A percentile compares a stretch with the other conserved stretches of the same genome.
Conservation (phyloP, 2,113 vertebrate genomes). For the Scatophagus argus region DNA sequence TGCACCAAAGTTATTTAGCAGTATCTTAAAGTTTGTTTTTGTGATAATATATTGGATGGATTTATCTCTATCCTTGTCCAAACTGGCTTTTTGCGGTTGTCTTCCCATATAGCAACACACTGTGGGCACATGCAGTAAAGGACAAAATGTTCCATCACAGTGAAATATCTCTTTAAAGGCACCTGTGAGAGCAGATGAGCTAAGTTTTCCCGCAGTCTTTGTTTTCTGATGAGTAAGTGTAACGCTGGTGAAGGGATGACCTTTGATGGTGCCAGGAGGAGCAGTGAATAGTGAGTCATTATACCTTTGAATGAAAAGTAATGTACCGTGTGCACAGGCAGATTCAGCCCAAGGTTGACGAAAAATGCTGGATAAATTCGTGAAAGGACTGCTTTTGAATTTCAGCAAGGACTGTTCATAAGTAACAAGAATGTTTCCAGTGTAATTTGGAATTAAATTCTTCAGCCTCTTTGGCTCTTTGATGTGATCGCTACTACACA, state of each 20-base stretch:
- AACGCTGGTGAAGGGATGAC: constrained; percentile 52
- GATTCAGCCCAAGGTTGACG: constrained; percentile 59
- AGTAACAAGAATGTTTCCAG: constrained; percentile 31
- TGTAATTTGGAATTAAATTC: constrained; percentile 49
- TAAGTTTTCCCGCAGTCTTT: constrained; percentile 61
- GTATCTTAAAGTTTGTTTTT: neutral
- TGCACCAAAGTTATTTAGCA: neutral
- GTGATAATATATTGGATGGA: neutral
- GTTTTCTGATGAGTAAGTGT: constrained; percentile 61
- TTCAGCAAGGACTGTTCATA: constrained; percentile 28
- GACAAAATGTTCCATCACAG: constrained; percentile 21
- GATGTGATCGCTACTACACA: constrained; percentile 37
- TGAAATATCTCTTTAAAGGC: constrained; percentile 57
- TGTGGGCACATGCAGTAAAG: constrained; percentile 1
- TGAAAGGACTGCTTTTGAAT: constrained; percentile 53
- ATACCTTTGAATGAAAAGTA: constrained; percentile 68
- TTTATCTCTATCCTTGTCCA: neutral
- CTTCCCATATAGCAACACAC: neutral
- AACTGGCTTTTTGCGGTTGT: neutral
- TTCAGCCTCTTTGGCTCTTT: constrained; percentile 32
- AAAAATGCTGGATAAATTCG: constrained; percentile 51
- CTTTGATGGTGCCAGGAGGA: constrained; percentile 66
- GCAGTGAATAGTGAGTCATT: constrained; percentile 66
- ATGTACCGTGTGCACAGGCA: constrained; percentile 36
- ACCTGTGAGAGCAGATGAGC: constrained; percentile 46